Conservation (phyloP, 2,113 vertebrate species). For the Eonycteris spelaea region DNA sequence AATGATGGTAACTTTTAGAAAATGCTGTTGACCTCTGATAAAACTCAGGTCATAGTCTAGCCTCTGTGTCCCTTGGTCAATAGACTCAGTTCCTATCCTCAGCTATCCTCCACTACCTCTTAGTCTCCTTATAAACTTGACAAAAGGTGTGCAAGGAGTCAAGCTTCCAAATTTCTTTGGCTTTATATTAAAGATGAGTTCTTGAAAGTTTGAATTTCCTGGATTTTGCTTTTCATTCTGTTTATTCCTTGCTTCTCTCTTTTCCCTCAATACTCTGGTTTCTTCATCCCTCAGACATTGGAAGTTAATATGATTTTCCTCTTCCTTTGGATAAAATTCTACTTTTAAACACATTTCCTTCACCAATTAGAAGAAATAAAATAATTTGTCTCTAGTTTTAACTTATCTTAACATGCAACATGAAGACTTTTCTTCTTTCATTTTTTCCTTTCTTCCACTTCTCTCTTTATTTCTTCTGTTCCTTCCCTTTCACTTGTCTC, state of each 20-base stretch:
- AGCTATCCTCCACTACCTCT: neutral
- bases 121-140: neutral
- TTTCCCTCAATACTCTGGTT: neutral
- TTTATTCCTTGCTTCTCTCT: neutral
- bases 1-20: neutral
- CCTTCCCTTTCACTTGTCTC: neutral
- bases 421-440: neutral
- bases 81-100: neutral
- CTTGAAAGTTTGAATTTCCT: neutral
- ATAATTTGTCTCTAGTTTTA: neutral
- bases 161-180: neutral
- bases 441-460: neutral
- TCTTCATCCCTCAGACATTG: neutral
- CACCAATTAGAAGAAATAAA: neutral
- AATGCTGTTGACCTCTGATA: neutral
- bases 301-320: neutral
- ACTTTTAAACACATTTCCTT: neutral
- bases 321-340: neutral
- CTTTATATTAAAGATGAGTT: neutral
- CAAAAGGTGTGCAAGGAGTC: neutral
- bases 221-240: neutral
- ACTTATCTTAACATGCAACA: neutral
- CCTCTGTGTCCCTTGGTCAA: neutral
- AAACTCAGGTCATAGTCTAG: neutral
- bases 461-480: neutral